A percentile compares a stretch with the other conserved stretches of the same genome.
These are phyloP conservation scores for Pteruthius melanotis DNA, from an alignment of 2,113 vertebrate species.

Conservation along the genomic window DNA sequence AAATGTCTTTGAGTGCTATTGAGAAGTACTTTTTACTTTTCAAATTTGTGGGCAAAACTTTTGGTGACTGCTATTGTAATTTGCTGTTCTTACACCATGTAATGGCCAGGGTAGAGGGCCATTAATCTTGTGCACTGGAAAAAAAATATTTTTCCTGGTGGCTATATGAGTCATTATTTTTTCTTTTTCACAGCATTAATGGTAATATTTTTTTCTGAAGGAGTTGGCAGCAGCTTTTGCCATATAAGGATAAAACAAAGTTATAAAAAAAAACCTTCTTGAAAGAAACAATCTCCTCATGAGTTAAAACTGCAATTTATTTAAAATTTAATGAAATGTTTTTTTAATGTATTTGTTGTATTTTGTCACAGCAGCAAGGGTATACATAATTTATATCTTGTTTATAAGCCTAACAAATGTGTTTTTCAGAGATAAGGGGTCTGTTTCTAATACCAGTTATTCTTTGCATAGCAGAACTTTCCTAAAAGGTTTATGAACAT, in stretches of 20 bases:
- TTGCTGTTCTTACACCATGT: background rate
- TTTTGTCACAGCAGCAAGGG: slow-evolving; percentile 67
- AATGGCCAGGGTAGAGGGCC: background rate
- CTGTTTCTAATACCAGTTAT: slow-evolving; percentile 66
- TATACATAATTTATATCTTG: slow-evolving; percentile 81
- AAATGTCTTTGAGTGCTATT: background rate
- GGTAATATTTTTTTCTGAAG: background rate
- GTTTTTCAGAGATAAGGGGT: slow-evolving; percentile 76
- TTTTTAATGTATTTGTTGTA: slow-evolving; percentile 67
- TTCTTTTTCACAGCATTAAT: background rate
- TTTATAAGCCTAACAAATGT: slow-evolving; percentile 76
- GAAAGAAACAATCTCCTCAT: slow-evolving; percentile 58
- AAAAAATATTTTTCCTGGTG: background rate
- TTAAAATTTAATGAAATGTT: slow-evolving; percentile 72
- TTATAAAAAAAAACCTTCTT: background rate
- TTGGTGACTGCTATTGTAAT: background rate
- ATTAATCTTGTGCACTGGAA: background rate
- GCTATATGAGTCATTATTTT: slow-evolving; percentile 8
- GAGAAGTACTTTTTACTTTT: background rate
- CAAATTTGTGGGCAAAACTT: background rate
- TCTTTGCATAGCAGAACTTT: slow-evolving; percentile 59
- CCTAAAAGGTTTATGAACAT: slow-evolving; percentile 62
- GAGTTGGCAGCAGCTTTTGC: background rate
- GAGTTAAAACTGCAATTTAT: slow-evolving; percentile 66
- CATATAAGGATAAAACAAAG: background rate